A percentile compares a stretch with the other conserved stretches of the same genome.
These are phyloP conservation scores for Chirona hameri DNA, from an alignment of 2,888 invertebrate genomes.

Conservation along the genomic window DNA sequence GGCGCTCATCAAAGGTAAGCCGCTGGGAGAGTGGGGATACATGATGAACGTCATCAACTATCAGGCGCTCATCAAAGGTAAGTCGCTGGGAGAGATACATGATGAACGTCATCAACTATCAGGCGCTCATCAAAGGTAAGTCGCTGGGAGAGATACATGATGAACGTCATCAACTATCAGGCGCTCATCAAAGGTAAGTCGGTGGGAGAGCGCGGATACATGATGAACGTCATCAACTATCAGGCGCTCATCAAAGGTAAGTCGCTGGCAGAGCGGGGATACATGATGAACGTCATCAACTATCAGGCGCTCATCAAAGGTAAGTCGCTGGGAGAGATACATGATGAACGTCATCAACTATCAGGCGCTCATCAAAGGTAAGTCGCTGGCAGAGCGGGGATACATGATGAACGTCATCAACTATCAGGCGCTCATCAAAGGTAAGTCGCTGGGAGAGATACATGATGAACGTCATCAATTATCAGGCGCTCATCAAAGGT, in stretches of 20 bases:
- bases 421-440: too few relatives aligned
- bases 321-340: slow-evolving; percentile 63
- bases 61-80: too few relatives aligned
- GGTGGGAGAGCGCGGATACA: slow-evolving; percentile 64
- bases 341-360: slow-evolving; percentile 65
- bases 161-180: too few relatives aligned
- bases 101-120: slow-evolving; percentile 66
- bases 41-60: too few relatives aligned
- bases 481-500: slow-evolving; percentile 81
- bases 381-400: neutral
- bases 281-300: too few relatives aligned
- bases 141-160: too few relatives aligned
- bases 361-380: slow-evolving; percentile 78
- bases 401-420: too few relatives aligned
- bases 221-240: slow-evolving; percentile 65
- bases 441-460: slow-evolving; percentile 65
- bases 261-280: neutral
- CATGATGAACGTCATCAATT: slow-evolving; percentile 62
- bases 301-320: too few relatives aligned
- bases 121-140: slow-evolving; percentile 75
- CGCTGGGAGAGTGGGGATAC: too few relatives aligned
- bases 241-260: slow-evolving; percentile 78
- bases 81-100: slow-evolving; percentile 62
- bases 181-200: too few relatives aligned
- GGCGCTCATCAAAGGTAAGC: slow-evolving; percentile 71